A percentile compares a stretch with the other conserved stretches of the same genome.
Evolutionary conservation across 2,113 vertebrate genomes (phyloP).

Genomic region (Erythrolamprus reginae): DNA sequence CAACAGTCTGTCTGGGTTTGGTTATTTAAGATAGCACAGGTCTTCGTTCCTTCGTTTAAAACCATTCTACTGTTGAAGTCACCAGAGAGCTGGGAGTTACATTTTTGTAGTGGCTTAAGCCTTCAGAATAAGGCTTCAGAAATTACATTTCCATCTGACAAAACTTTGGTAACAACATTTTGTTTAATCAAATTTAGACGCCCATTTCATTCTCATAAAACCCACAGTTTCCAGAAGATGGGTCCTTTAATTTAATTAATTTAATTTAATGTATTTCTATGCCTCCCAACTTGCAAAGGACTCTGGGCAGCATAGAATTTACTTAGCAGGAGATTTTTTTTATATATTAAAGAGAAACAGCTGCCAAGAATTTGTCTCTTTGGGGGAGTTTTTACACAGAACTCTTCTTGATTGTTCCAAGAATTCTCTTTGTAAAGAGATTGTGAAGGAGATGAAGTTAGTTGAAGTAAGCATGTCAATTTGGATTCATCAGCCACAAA

Average conservation of each 20-base stretch:
- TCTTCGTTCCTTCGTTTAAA: not conserved
- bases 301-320: no score
- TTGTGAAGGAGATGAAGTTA: not conserved
- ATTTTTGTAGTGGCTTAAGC: not conserved
- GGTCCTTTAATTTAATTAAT: no score
- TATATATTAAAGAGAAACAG: not conserved
- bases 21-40: not conserved
- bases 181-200: no score
- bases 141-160: not conserved
- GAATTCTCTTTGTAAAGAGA: not conserved
- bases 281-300: no score
- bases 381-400: no score
- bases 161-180: no score
- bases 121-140: not conserved
- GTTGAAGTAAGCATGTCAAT: not conserved
- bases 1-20: not conserved
- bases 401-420: not conserved
- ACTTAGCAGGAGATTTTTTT: not conserved
- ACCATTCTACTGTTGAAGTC: not conserved
- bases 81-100: not conserved
- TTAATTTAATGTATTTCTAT: no score
- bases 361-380: not conserved
- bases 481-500: not conserved
- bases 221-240: not conserved
- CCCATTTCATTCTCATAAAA: no score